phyloP scores from a whole-genome alignment of 1,140 invertebrate genomes.

The Batillaria attramentaria region DNA sequence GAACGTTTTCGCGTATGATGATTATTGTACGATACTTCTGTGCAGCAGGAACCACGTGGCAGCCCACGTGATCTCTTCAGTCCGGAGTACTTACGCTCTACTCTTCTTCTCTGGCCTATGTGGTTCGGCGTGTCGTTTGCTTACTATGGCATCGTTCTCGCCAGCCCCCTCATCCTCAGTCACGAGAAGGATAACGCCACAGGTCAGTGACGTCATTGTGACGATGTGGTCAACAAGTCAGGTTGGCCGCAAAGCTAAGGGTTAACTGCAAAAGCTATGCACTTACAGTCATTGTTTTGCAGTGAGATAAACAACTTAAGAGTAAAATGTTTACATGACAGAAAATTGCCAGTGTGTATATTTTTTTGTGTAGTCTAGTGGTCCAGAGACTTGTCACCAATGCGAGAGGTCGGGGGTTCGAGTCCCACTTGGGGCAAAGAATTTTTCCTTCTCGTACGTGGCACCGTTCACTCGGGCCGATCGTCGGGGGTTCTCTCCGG shows the following conservation, averaged over 20 bases:
- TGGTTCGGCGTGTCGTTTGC: slow-evolving; percentile 95
- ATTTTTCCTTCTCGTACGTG: no score
- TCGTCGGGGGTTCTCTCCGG: no score
- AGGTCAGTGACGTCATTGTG: neutral
- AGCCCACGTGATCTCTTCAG: slow-evolving; percentile 59
- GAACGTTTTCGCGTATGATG: neutral
- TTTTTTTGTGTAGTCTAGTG: no score
- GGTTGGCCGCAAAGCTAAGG: no score
- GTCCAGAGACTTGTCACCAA: no score
- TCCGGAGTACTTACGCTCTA: slow-evolving; percentile 56
- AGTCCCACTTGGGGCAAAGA: no score
- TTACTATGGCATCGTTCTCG: slow-evolving; percentile 94
- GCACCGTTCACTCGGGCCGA: no score
- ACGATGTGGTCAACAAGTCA: neutral
- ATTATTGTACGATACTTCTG: no score
- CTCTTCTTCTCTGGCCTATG: slow-evolving; percentile 66
- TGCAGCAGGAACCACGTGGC: slow-evolving; percentile 51
- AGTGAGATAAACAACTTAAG: no score
- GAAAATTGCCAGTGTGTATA: neutral
- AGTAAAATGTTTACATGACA: no score
- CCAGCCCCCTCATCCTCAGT: slow-evolving; percentile 93
- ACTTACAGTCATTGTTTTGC: neutral
- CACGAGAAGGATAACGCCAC: neutral
- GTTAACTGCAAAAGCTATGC: no score
- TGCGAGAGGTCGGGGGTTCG: no score